Evolutionary conservation across 2,888 invertebrate genomes (phyloP).

Genomic region (Plemyria rubiginata): DNA sequence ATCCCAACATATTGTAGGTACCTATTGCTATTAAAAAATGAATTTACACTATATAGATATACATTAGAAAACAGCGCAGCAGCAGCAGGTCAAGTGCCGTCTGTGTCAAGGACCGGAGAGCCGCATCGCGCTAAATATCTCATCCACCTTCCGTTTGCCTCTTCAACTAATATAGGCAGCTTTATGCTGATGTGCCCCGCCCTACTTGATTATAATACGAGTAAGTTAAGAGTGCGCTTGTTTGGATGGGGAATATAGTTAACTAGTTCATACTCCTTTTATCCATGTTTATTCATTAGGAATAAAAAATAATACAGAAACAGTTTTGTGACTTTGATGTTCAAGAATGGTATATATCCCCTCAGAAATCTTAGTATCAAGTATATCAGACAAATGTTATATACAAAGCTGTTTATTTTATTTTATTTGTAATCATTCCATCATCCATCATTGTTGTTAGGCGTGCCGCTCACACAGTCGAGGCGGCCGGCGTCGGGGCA

Average conservation of each 20-base stretch:
- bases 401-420: too few relatives aligned
- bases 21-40: constrained; percentile 3
- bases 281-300: too few relatives aligned
- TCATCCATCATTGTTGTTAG: too few relatives aligned
- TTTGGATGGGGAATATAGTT: background rate
- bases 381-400: too few relatives aligned
- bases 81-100: constrained; percentile 17
- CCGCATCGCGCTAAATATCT: constrained; percentile 19
- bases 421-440: too few relatives aligned
- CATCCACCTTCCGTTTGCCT: constrained; percentile 9
- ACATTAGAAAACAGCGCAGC: constrained; percentile 18
- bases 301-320: too few relatives aligned
- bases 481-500: too few relatives aligned
- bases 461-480: too few relatives aligned
- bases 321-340: too few relatives aligned
- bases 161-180: constrained; percentile 11
- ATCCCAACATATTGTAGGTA: too few relatives aligned
- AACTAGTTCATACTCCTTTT: background rate
- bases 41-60: background rate
- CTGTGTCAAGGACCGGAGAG: constrained; percentile 15
- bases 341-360: too few relatives aligned
- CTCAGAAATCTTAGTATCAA: too few relatives aligned
- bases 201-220: constrained; percentile 7
- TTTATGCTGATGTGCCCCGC: constrained; percentile 14
- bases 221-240: constrained; percentile 3